Evolutionary conservation across 2,888 invertebrate genomes (phyloP), one percentile per base, ranked within the genome.

Genomic region (Ptychoptera contaminata): DNA sequence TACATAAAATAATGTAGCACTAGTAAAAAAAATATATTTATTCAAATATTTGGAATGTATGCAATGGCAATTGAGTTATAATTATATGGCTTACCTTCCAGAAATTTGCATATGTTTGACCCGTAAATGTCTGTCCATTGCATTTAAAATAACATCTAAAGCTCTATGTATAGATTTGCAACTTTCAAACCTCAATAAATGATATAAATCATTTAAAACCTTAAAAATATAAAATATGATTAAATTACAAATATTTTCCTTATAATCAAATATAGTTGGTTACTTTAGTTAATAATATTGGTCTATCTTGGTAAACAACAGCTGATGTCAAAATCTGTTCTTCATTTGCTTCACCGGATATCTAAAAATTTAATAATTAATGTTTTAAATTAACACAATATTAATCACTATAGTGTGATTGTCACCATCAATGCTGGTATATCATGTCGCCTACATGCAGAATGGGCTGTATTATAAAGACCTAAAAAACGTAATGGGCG

Each of bases 1-100:
- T 53, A 96, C 88, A 65, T 94, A 94, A 68, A 92, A 94, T 47
- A 96, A 68, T 7, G 90, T 90, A 5, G 94, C 94, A 67, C 93
- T 93, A 64, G 38, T 68, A 7, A 23, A 23, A 7, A 23, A 23
- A 7, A 5, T 23, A 23, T 23, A 23, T 23, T 23, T 23, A 23
- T 23, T 23, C n/a, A n/a, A n/a, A n/a, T n/a, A n/a, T n/a, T n/a
- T n/a, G n/a, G n/a, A n/a, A n/a, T n/a, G n/a, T n/a, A n/a, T n/a
- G n/a, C n/a, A n/a, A n/a, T n/a, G n/a, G n/a, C n/a, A n/a, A n/a
- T n/a, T n/a, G n/a, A n/a, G n/a, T n/a, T n/a, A n/a, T n/a, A n/a
- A n/a, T n/a, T n/a, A n/a, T n/a, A n/a, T n/a, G n/a, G n/a, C n/a
- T n/a, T n/a, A 85, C 86, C 85, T 85, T 63, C 86, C 86, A 42